Evolutionary conservation across 2,797 vertebrate species (phyloP).

Genomic region (Clarias fuscus): DNA sequence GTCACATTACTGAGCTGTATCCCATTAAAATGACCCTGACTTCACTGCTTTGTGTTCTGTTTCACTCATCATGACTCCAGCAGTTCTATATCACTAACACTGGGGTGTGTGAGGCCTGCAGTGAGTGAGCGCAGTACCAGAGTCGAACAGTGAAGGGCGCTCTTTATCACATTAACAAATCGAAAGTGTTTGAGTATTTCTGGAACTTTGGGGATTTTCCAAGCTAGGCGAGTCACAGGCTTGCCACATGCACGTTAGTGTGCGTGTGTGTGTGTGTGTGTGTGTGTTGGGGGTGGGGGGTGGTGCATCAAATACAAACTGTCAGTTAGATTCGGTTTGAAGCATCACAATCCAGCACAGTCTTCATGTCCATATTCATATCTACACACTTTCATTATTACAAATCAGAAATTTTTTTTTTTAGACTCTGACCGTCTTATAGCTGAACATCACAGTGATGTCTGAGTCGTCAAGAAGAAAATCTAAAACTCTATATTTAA

Average conservation of each 20-base stretch:
- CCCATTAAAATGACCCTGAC: too few relatives aligned
- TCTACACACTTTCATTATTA: neutral
- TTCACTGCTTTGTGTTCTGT: neutral
- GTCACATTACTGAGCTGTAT: too few relatives aligned
- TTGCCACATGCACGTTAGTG: neutral
- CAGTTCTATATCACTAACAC: too few relatives aligned
- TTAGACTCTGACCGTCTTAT: too few relatives aligned
- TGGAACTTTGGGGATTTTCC: conserved; percentile 1
- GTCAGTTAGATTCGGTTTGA: neutral
- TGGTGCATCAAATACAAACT: neutral
- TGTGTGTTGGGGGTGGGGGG: neutral
- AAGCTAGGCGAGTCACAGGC: neutral
- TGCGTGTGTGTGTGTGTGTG: conserved; percentile 3
- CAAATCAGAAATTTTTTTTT: too few relatives aligned
- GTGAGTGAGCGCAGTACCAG: neutral
- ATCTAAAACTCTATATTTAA: too few relatives aligned
- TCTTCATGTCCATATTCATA: neutral
- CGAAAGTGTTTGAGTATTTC: neutral
- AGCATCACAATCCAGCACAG: neutral
- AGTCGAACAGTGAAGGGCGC: neutral
- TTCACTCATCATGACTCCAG: neutral
- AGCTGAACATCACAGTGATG: too few relatives aligned
- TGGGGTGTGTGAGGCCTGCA: neutral
- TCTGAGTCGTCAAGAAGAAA: too few relatives aligned
- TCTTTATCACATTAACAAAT: neutral